Evolutionary conservation across 2,113 vertebrate genomes (phyloP).

Genomic region (Ceratotherium simum): DNA sequence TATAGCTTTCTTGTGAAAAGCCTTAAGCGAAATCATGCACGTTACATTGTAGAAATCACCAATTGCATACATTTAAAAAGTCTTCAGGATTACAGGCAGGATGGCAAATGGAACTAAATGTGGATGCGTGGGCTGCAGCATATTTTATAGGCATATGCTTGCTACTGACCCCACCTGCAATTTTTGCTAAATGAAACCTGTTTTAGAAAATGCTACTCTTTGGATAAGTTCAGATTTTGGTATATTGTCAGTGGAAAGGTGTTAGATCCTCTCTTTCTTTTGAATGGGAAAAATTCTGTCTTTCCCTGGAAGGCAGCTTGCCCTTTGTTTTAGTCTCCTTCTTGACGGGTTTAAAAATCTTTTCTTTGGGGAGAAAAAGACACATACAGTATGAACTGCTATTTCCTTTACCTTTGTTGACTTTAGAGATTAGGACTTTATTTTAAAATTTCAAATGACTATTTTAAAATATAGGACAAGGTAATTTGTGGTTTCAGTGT

Average conservation of each 20-base stretch:
- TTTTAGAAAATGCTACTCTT: constrained; percentile 59
- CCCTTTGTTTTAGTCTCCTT: constrained; percentile 71
- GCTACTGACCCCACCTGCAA: constrained; percentile 45
- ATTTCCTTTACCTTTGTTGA: neutral
- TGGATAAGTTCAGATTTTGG: constrained; percentile 37
- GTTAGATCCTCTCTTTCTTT: neutral
- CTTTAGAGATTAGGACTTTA: neutral
- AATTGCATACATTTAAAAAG: neutral
- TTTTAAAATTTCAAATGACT: constrained; percentile 15
- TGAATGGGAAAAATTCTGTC: constrained; percentile 39
- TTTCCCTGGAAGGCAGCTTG: constrained; percentile 67
- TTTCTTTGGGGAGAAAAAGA: constrained; percentile 30
- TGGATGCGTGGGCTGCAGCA: neutral
- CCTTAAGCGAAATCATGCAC: constrained; percentile 31
- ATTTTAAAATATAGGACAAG: neutral
- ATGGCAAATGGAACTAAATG: neutral
- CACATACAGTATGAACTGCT: neutral
- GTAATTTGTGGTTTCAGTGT: neutral
- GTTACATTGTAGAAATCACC: neutral
- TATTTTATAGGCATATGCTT: constrained; percentile 30
- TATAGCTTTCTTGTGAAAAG: constrained; percentile 58
- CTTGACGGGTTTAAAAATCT: neutral
- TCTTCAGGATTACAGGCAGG: neutral
- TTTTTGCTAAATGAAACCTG: constrained; percentile 54
- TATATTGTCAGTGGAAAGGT: constrained; percentile 8